Evolutionary conservation across 2,113 vertebrate genomes (phyloP).

Genomic region (Crotalus tigris): DNA sequence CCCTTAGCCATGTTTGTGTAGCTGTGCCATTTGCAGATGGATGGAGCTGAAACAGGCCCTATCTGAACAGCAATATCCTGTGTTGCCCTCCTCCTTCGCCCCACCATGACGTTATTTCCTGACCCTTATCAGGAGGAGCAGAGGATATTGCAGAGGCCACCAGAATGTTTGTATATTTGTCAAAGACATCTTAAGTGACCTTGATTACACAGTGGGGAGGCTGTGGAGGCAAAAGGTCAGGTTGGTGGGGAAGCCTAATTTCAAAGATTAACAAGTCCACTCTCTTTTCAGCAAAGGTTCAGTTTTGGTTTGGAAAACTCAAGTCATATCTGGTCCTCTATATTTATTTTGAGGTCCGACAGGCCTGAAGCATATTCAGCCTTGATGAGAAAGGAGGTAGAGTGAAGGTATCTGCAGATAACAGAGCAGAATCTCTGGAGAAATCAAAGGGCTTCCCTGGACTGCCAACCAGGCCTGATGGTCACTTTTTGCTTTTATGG

Average conservation of each 20-base stretch:
- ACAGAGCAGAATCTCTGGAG: background rate
- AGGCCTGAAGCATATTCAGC: background rate
- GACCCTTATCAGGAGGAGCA: slow-evolving; percentile 43
- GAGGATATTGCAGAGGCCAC: fast-evolving
- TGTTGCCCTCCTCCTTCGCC: fast-evolving
- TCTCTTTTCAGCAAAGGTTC: background rate
- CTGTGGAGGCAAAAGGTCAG: background rate
- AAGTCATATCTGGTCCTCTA: background rate
- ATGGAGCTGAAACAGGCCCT: slow-evolving; percentile 52
- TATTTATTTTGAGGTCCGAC: background rate
- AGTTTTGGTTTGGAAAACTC: background rate
- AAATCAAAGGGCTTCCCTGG: no score
- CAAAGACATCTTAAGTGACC: background rate
- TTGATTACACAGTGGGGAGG: background rate
- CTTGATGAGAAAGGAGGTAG: background rate
- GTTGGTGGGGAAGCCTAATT: background rate
- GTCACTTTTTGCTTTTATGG: background rate
- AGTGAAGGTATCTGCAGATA: background rate
- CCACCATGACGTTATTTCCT: slow-evolving; percentile 36
- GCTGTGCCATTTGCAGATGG: slow-evolving; percentile 45
- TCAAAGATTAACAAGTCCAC: background rate
- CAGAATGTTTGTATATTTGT: background rate
- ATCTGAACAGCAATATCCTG: slow-evolving; percentile 49
- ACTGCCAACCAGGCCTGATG: background rate
- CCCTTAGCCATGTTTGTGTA: background rate